Evolutionary conservation across 2,797 vertebrate species (phyloP), one percentile per base, ranked within the genome.

Genomic region (Phalloptychus januarius): DNA sequence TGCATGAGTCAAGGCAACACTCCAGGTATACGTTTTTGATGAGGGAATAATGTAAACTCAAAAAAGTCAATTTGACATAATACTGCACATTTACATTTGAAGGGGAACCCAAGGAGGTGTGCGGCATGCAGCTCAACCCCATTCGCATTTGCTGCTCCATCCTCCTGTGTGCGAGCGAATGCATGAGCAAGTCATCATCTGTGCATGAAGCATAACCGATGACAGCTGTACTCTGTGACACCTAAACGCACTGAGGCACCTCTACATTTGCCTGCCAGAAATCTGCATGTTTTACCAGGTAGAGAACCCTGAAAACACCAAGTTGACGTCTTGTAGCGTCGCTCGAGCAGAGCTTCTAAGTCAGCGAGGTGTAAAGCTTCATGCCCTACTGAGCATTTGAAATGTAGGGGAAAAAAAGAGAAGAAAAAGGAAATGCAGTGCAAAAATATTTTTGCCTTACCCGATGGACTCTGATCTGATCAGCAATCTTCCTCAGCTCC

Each of bases 391-490:
- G 70, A 80, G 74, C 13, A 7, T 76, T 45, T 80, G 54, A 85
- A 78, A 82, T 83, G 33, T 74, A 79, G 50, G 3, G 36, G 46
- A 8, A 52, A 71, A 36, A 63, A 58, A 28, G 0, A 0, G 16
- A 79, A 25, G 36, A 61, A 7, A 71, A 58, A 65, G 78, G 5
- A 58, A 65, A 65, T 75, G 72, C 20, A 38, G 63, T 50, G 28
- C 1, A 36, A 38, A 77, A 8, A 38, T 80, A 79, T 73, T 54
- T 10, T 54, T 7, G 2, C 80, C 91, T 95, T 82, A 94, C 92
- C 89, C 92, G 85, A 76, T 94, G 92, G 76, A 85, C 79, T 86
- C 85, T 95, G 94, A 95, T 94, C 86, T 95, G 94, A 5, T 96
- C 93, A 40, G 95, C 93, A 44, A 93, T 75, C 75, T 85, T 95